Base-by-base conservation (phyloP, 2,113 vertebrate species). In the Tretioscincus oriximinensis region DNA sequence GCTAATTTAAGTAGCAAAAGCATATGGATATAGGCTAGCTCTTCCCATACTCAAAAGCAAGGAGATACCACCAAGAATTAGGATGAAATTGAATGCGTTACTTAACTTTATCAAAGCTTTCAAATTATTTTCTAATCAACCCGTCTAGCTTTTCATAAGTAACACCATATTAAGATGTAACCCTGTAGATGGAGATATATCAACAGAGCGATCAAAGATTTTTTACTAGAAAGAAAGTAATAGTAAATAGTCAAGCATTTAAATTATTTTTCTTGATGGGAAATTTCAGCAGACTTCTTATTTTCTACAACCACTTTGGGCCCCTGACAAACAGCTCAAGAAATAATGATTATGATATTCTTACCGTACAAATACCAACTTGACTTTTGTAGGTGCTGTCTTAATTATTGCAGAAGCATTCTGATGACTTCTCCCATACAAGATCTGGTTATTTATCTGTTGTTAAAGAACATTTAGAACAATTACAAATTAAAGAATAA, bases 401-500 rank as follows among this genome's bases (percentile, higher is more conserved):
- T 99, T 99, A 82, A 99, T 99, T 92, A 99, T 96, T 87, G 98
- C 97, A 7, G 98, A 99, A 28, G 98, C 98, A 49, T 98, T 99
- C 92, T 97, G 98, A 85, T 99, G 98, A 88, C 98, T 99, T 92
- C 98, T 96, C 86, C 98, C 98, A 87, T 98, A 98, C 54, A 99
- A 76, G 31, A 98, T 92, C 92, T 98, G 97, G 90, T 95, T 97
- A 91, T 99, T 99, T 88, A 99, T 97, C 98, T 99, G 93, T 90
- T 70, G 89, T 22, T 9, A 76, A 84, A 0, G 3, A 77, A 65
- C 7, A 69, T 76, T 29, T 28, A 60, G 47, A 51, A 61, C n/a
- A 69, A 58, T 81, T 82, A 82, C n/a, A 29, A 76, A 75, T 81
- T 75, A 67, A 81, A 68, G 26, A 68, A 26, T 29, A 60, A 24